Percentiles rank a stretch among this genome's conserved stretches.
Conservation (phyloP, 1,140 invertebrate genomes). For the Agrypnia vestita region DNA sequence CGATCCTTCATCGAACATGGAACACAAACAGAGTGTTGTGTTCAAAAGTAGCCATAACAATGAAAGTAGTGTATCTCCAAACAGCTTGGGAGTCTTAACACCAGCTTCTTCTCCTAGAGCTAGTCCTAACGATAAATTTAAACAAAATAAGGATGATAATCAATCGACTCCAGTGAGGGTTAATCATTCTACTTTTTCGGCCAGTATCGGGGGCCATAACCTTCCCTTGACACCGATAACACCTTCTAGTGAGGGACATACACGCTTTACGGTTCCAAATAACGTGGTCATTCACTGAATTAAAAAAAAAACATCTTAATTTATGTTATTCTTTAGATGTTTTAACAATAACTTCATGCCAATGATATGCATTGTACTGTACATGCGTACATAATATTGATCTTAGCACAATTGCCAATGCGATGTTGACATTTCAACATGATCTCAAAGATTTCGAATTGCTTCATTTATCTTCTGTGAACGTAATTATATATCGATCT, state of each 20-base stretch:
- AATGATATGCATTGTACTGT: not conserved
- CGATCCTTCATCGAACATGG: constrained; percentile 15
- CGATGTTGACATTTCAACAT: not conserved
- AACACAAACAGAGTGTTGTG: constrained; percentile 39
- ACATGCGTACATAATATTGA: not conserved
- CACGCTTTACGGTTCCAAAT: constrained; percentile 52
- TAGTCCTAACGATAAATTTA: constrained; percentile 28
- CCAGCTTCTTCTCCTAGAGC: constrained; percentile 53
- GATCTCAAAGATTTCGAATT: constrained; percentile 33
- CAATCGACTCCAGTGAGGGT: constrained; percentile 8
- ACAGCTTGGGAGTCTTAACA: constrained; percentile 49
- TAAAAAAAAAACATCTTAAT: too few species aligned
- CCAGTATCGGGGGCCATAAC: constrained; percentile 12
- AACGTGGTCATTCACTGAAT: constrained; percentile 46
- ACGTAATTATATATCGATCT: not conserved
- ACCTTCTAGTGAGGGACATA: constrained; percentile 54
- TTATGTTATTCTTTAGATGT: too few species aligned
- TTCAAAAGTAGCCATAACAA: constrained; percentile 34
- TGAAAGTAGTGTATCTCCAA: constrained; percentile 31
- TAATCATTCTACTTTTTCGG: constrained; percentile 24
- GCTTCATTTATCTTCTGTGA: constrained; percentile 24
- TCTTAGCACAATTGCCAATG: constrained; percentile 12
- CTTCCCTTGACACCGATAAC: constrained; percentile 62
- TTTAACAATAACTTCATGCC: not conserved
- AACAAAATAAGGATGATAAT: constrained; percentile 31